Percentiles rank a stretch among this genome's conserved stretches.
Conservation (phyloP, 2,888 invertebrate species). For the Nomada ruficornis region DNA sequence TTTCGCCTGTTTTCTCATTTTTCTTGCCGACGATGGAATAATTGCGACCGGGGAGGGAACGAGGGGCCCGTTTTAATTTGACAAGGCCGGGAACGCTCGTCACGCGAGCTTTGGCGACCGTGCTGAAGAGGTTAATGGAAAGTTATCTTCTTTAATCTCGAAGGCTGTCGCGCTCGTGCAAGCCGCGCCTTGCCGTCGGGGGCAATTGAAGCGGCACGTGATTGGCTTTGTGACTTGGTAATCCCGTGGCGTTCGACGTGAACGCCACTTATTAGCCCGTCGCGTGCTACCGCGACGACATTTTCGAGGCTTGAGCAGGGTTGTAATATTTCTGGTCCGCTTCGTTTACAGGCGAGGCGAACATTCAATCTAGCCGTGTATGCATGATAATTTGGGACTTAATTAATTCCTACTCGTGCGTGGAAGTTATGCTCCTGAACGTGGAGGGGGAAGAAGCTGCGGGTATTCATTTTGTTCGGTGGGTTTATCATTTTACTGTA, state of each 20-base stretch:
- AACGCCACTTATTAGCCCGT: neutral
- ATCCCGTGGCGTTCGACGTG: constrained; percentile 12
- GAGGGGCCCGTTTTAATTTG: constrained; percentile 43
- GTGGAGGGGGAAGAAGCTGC: too few species aligned
- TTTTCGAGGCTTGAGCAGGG: neutral
- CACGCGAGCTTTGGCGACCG: constrained; percentile 44
- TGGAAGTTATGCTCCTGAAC: too few species aligned
- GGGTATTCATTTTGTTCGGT: too few species aligned
- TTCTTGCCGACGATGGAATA: neutral
- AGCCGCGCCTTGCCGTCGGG: constrained; percentile 38
- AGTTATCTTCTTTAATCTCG: constrained; percentile 60
- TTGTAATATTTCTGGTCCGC: neutral
- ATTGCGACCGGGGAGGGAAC: neutral
- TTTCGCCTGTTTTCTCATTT: neutral
- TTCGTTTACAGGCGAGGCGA: neutral
- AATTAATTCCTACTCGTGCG: too few species aligned
- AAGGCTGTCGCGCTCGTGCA: constrained; percentile 56
- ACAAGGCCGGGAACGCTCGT: constrained; percentile 56
- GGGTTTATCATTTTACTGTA: too few species aligned
- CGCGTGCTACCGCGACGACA: constrained; percentile 10
- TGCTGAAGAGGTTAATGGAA: constrained; percentile 58
- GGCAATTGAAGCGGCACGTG: constrained; percentile 56
- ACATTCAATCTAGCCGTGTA: too few species aligned
- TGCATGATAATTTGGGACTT: too few species aligned
- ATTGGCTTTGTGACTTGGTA: constrained; percentile 40